Evolutionary conservation across 2,888 invertebrate species (phyloP), one percentile per base, ranked within the genome.

Genomic region (Chironomus riparius): DNA sequence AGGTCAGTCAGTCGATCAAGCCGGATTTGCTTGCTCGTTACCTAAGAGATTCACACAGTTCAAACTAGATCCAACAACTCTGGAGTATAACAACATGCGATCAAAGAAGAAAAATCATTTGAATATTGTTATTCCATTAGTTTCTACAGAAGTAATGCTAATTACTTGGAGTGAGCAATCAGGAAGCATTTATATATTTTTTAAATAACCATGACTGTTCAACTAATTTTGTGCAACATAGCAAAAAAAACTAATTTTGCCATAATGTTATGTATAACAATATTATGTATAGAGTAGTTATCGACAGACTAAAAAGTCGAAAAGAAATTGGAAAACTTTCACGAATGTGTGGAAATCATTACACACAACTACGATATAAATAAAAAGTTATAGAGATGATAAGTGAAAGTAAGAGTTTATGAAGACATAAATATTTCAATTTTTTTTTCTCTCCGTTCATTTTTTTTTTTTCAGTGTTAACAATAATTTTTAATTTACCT

Each of bases 401-500:
- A 62, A 73, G 72, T 73, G 72, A 73, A 73, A 73, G 72, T 73
- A 71, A 71, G 71, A 71, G 71, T 71, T 70, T 48, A 22, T 38
- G 65, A 56, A 56, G 56, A 56, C 56, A 56, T 56, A 7, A n/a
- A 50, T 50, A 24, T 28, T 28, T n/a, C n/a, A n/a, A 6, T 28
- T 15, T 50, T 50, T n/a, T n/a, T n/a, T n/a, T 50, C 3, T n/a
- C 15, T n/a, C 4, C 6, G 2, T 18, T 56, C 56, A 56, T 56
- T 56, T 56, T 15, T 56, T 56, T 38, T 38, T 38, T 38, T 38
- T 28, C 22, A 3, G 3, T 28, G 28, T 28, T 6, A 28, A 5
- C 38, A 38, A 10, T 38, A 38, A 56, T 56, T 10, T 4, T 38
- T 24, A 47, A 84, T 87, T 86, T 85, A 88, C 88, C 88, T 88